These are phyloP conservation scores for Syngnathus typhle DNA, from an alignment of 2,113 vertebrate genomes.

Conservation along the genomic window DNA sequence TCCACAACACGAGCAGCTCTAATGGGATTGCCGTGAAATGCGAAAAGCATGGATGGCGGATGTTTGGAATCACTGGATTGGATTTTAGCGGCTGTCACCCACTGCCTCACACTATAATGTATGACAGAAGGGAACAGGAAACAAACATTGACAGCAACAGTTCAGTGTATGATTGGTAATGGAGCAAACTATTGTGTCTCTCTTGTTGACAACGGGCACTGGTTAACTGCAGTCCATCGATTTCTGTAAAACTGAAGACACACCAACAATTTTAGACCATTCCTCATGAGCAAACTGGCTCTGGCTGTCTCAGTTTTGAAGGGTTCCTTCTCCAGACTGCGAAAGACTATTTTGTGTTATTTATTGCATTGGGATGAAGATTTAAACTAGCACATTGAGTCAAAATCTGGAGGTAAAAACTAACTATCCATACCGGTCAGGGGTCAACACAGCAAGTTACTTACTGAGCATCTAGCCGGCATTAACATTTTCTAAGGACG, in stretches of 20 bases:
- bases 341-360: no score
- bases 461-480: no score
- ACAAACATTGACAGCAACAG: conserved; percentile 16
- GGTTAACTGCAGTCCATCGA: neutral
- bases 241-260: neutral
- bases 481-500: no score
- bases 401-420: no score
- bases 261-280: neutral
- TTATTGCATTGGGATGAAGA: neutral
- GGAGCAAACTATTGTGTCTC: conserved; percentile 6
- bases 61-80: conserved; percentile 9
- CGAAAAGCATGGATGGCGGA: conserved; percentile 39
- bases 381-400: no score
- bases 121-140: conserved; percentile 1
- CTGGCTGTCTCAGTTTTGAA: neutral
- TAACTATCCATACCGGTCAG: no score
- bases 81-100: conserved; percentile 19
- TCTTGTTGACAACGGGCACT: conserved; percentile 1
- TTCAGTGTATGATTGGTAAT: conserved; percentile 19
- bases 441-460: no score
- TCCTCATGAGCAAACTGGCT: neutral
- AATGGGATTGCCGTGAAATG: conserved; percentile 36
- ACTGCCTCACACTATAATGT: neutral
- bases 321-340: neutral
- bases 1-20: conserved; percentile 29